A percentile compares a stretch with the other conserved stretches of the same genome.
Conservation (phyloP, 1,140 invertebrate genomes). For the Nephotettix cincticeps region DNA sequence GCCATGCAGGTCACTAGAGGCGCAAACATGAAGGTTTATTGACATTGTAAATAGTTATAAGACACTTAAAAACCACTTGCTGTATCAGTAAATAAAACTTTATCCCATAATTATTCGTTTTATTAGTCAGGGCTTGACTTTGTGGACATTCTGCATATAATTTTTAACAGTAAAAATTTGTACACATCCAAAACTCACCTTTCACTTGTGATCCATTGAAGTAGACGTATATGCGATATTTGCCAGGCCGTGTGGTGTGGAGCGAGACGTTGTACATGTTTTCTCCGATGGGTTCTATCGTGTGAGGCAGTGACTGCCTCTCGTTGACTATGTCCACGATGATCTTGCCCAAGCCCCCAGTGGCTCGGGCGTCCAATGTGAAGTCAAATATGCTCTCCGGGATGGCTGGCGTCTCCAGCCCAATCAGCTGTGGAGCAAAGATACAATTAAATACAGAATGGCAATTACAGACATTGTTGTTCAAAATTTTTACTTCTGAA, state of each 20-base stretch:
- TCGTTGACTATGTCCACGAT: conserved; percentile 86
- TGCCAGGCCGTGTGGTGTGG: conserved; percentile 83
- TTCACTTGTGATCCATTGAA: conserved; percentile 96
- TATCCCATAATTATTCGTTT: too few relatives aligned
- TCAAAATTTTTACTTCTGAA: too few relatives aligned
- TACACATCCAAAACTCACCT: too few relatives aligned
- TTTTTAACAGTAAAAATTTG: background rate
- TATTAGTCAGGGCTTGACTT: background rate
- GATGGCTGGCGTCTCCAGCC: conserved; percentile 63
- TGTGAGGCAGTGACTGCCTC: conserved; percentile 78
- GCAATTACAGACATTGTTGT: too few relatives aligned
- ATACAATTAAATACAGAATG: too few relatives aligned
- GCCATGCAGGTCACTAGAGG: too few relatives aligned
- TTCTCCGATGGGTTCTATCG: conserved; percentile 77
- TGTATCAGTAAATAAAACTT: too few relatives aligned
- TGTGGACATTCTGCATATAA: too few relatives aligned
- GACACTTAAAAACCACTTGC: too few relatives aligned
- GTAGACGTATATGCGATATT: conserved; percentile 90
- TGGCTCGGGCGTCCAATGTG: conserved; percentile 76
- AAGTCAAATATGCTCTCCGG: conserved; percentile 71
- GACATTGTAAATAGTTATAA: too few relatives aligned
- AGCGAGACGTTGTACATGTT: conserved; percentile 87
- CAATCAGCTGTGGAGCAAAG: conserved; percentile 61
- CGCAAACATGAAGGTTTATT: too few relatives aligned
- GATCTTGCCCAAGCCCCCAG: conserved; percentile 85